Evolutionary conservation across 2,797 vertebrate species (phyloP).

Genomic region (Scyliorhinus canicula): DNA sequence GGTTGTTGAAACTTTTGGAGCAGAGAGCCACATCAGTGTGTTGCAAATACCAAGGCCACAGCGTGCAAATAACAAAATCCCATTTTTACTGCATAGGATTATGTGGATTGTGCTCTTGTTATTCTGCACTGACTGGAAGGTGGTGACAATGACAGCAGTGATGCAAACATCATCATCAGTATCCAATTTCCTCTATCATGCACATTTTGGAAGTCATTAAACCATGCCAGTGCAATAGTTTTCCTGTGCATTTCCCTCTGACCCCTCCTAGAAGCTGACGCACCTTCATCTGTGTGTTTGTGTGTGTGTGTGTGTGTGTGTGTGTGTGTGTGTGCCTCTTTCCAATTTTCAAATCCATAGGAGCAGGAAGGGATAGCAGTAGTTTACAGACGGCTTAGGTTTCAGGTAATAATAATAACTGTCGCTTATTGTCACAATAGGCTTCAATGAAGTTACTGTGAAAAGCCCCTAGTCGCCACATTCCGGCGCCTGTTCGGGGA

Average conservation of each 20-base stretch:
- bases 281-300: not conserved
- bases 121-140: not conserved
- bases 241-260: not conserved
- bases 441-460: too few species aligned
- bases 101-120: not conserved
- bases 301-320: not conserved
- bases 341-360: not conserved
- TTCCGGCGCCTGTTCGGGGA: too few species aligned
- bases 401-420: too few species aligned
- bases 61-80: not conserved
- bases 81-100: not conserved
- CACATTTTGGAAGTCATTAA: not conserved
- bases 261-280: not conserved
- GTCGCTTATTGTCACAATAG: too few species aligned
- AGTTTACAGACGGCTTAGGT: not conserved
- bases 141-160: not conserved
- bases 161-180: not conserved
- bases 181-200: not conserved
- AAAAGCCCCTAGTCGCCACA: too few species aligned
- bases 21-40: not conserved
- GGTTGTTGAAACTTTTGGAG: not conserved
- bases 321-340: not conserved
- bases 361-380: not conserved
- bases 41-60: not conserved
- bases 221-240: not conserved